These are phyloP conservation scores for Ptilorrhoa leucosticta DNA, from an alignment of 2,113 vertebrate species.

Conservation along the genomic window DNA sequence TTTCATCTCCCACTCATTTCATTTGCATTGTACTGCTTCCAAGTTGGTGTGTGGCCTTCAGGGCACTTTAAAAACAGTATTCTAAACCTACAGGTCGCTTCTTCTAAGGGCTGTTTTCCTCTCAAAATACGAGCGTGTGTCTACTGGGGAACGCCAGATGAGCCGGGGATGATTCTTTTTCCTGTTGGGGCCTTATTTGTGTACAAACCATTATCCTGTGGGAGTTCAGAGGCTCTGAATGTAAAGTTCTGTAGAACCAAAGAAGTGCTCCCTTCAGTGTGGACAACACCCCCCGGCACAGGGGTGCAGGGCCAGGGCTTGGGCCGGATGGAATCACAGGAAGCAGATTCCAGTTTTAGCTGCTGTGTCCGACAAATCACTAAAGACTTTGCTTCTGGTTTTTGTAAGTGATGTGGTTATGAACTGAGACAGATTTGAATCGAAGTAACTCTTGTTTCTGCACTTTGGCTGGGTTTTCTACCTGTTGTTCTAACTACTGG, in stretches of 20 bases:
- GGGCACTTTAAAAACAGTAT: not conserved
- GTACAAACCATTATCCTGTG: not conserved
- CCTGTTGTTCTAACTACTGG: constrained; percentile 42
- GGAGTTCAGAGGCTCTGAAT: not conserved
- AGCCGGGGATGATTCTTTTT: not conserved
- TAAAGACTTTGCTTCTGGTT: not conserved
- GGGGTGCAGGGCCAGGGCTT: not conserved
- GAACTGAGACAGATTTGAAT: not conserved
- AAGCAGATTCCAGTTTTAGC: not conserved
- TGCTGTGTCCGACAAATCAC: not conserved
- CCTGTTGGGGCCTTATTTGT: not conserved
- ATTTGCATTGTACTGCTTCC: not conserved
- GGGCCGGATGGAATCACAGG: not conserved
- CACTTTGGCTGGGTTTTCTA: not conserved
- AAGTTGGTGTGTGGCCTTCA: not conserved
- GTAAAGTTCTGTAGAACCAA: not conserved
- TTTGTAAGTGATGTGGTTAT: not conserved
- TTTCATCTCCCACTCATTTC: not conserved
- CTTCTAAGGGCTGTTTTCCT: not conserved
- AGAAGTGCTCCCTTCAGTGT: not conserved
- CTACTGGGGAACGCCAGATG: not conserved
- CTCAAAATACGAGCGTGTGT: not conserved
- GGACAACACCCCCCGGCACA: not conserved
- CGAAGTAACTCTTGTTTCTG: not conserved
- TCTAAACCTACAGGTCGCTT: not conserved